Conservation (phyloP, 2,888 invertebrate species). For the Ophonus ardosiacus region DNA sequence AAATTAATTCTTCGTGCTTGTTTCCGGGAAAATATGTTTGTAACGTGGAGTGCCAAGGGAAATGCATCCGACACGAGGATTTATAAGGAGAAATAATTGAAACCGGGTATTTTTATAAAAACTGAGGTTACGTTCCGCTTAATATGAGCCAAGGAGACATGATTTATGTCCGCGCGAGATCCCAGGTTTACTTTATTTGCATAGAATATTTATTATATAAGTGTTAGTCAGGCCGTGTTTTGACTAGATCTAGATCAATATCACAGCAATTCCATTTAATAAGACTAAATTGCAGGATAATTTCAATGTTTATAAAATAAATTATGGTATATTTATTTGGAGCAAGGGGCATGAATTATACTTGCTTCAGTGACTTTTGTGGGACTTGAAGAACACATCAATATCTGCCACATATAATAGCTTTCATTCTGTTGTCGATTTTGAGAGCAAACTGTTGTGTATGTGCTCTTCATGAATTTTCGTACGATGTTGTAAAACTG, state of each 20-base stretch:
- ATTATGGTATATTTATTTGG: too few relatives aligned
- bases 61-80: slow-evolving; percentile 29
- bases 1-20: neutral
- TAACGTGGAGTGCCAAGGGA: slow-evolving; percentile 20
- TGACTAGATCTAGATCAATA: neutral
- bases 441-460: too few relatives aligned
- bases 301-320: too few relatives aligned
- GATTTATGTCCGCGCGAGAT: slow-evolving; percentile 8
- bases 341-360: too few relatives aligned
- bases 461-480: too few relatives aligned
- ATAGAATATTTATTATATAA: neutral
- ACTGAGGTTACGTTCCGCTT: slow-evolving; percentile 14
- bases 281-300: neutral
- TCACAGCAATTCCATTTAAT: neutral
- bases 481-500: too few relatives aligned
- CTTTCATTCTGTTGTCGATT: too few relatives aligned
- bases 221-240: neutral
- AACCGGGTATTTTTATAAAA: slow-evolving; percentile 36
- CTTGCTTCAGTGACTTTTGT: too few relatives aligned
- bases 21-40: slow-evolving; percentile 6
- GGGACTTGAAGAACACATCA: too few relatives aligned
- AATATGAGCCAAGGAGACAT: slow-evolving; percentile 38
- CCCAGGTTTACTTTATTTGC: neutral
- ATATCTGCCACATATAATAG: too few relatives aligned
- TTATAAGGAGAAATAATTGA: slow-evolving; percentile 41